Evolutionary conservation across 2,888 invertebrate genomes (phyloP), one percentile per base, ranked within the genome.

Genomic region (Lepidocyrtinus sp.): DNA sequence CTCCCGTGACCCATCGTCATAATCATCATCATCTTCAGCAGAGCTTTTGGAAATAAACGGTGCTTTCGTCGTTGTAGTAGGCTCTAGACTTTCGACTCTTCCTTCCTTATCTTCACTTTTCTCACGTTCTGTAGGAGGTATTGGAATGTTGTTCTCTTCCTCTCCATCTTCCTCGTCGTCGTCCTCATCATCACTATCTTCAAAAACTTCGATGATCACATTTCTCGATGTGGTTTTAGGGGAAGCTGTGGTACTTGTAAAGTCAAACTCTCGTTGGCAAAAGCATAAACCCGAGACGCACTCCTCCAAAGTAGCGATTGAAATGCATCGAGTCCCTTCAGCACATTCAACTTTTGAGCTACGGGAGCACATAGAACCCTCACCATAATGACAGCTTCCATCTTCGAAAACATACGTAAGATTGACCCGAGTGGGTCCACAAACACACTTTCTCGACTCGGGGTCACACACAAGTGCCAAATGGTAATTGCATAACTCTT

Each of bases 401-500:
- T 70, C 65, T 25, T 74, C 74, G 74, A 69, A 70, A 59, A 65
- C 46, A 45, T 55, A 79, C 0, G 70, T 62, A 19, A 79, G 22
- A 64, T 79, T 79, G n/a, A 22, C 65, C 46, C 79, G 22, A n/a
- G 5, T 55, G 19, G 74, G 79, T 7, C 79, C 79, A 65, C 79
- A 79, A 21, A 79, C 73, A 59, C 79, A 79, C 25, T 75, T 69
- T 25, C 74, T 74, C 55, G 24, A 26, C 7, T 79, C 79, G 0
- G 21, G 74, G 62, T 79, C 79, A 61, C 79, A 79, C 2, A 79
- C 17, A 0, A 79, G 74, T 12, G 74, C 68, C 3, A 74, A 45
- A 17, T 64, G 50, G 59, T 79, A 79, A 62, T 79, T 79, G 46
- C 79, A 79, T 59, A 79, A 22, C 36, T 79, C 79, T 19, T 79